Evolutionary conservation across 2,113 vertebrate genomes (phyloP).

Genomic region (Pithys albifrons): DNA sequence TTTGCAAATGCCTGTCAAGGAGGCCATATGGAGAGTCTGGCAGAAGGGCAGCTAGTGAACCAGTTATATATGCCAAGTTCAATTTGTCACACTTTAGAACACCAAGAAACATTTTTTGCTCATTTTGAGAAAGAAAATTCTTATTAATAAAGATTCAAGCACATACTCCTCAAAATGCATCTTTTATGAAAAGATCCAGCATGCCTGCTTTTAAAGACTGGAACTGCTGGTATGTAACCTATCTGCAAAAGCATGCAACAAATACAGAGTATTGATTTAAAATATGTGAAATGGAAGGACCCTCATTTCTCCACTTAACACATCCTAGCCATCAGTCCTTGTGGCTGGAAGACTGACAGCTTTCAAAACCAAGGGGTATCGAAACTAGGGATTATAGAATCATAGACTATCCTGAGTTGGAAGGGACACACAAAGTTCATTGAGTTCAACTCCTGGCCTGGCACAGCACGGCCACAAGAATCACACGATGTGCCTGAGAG

Average conservation of each 20-base stretch:
- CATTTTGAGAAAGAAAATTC: neutral
- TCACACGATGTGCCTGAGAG: neutral
- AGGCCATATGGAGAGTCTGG: constrained; percentile 57
- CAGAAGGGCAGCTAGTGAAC: constrained; percentile 71
- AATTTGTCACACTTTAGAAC: constrained; percentile 51
- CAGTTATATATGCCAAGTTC: constrained; percentile 56
- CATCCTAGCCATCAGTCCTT: neutral
- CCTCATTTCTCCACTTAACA: neutral
- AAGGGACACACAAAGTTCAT: neutral
- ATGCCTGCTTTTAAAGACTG: neutral
- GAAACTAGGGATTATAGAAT: neutral
- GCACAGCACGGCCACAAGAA: neutral
- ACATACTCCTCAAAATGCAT: neutral
- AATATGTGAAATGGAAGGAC: rapidly evolving
- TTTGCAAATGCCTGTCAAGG: constrained; percentile 24
- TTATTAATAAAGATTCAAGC: neutral
- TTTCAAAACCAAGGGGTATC: neutral
- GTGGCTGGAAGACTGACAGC: neutral
- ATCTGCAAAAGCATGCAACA: neutral
- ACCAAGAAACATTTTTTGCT: constrained; percentile 23
- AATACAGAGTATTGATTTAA: rapidly evolving
- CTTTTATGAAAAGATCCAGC: neutral
- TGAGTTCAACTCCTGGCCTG: neutral
- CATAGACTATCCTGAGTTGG: neutral
- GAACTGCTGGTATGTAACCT: rapidly evolving